A percentile compares a stretch with the other conserved stretches of the same genome.
Evolutionary conservation across 2,888 invertebrate genomes (phyloP).

Genomic region (Hermaeophaga mercurialis): DNA sequence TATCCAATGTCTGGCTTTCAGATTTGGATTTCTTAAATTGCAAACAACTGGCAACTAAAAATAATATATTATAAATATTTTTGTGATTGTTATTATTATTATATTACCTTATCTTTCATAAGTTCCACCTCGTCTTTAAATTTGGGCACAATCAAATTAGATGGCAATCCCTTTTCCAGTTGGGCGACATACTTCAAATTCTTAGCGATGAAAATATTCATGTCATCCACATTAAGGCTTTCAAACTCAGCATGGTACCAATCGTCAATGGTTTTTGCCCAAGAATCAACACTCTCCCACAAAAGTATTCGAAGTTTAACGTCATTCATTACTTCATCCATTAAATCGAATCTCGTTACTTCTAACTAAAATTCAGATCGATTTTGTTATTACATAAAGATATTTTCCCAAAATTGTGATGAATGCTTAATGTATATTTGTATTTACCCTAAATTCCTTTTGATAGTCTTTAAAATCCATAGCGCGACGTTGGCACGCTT

Average conservation of each 20-base stretch:
- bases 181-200: slow-evolving; percentile 75
- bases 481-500: slow-evolving; percentile 69
- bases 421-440: too few species aligned
- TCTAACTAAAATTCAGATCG: slow-evolving; percentile 66
- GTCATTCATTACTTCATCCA: slow-evolving; percentile 80
- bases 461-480: slow-evolving; percentile 80
- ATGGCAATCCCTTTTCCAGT: slow-evolving; percentile 83
- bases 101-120: slow-evolving; percentile 30
- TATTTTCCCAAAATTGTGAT: too few species aligned
- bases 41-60: slow-evolving; percentile 75
- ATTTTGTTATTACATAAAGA: background rate
- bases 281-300: slow-evolving; percentile 78
- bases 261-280: slow-evolving; percentile 68
- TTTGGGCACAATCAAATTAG: slow-evolving; percentile 77
- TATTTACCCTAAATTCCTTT: slow-evolving; percentile 77
- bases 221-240: slow-evolving; percentile 73
- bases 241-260: slow-evolving; percentile 72
- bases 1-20: slow-evolving; percentile 84
- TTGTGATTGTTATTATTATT: background rate
- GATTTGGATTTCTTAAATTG: slow-evolving; percentile 78
- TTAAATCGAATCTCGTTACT: slow-evolving; percentile 78
- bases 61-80: slow-evolving; percentile 22
- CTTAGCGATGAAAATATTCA: slow-evolving; percentile 68
- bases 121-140: slow-evolving; percentile 77
- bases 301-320: slow-evolving; percentile 79